phyloP scores from a whole-genome alignment of 2,888 invertebrate genomes.

The Cyaniris semiargus region DNA sequence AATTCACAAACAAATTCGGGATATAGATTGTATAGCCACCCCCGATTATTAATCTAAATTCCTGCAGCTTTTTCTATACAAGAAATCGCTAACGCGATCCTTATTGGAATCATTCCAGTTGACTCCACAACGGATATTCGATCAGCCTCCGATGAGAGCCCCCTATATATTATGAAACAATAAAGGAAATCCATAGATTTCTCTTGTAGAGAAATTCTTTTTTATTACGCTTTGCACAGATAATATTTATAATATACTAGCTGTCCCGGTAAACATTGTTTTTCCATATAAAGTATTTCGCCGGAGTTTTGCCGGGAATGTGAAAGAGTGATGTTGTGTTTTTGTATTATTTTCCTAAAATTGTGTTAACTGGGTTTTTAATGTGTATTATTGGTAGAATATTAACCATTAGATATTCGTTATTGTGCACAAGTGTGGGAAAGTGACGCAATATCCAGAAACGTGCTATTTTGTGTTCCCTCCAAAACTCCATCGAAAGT shows the following conservation, averaged over 20 bases:
- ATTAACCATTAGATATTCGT: no score
- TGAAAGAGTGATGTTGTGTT: no score
- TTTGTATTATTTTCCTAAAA: no score
- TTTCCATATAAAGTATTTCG: no score
- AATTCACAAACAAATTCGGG: neutral
- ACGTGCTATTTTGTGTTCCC: no score
- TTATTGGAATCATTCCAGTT: slow-evolving; percentile 15
- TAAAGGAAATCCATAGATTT: slow-evolving; percentile 9
- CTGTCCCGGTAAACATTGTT: no score
- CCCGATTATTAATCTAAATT: slow-evolving; percentile 18
- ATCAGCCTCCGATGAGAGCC: neutral
- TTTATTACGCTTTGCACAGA: neutral
- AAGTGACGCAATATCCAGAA: no score
- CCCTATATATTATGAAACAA: slow-evolving; percentile 14
- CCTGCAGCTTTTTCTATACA: slow-evolving; percentile 7
- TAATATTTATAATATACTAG: neutral
- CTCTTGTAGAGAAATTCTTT: neutral
- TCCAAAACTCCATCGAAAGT: no score
- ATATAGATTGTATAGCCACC: neutral
- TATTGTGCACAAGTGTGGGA: no score
- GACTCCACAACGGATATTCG: slow-evolving; percentile 12
- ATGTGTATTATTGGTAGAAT: no score
- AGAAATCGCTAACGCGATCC: neutral
- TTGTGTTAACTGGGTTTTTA: no score
- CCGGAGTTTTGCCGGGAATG: no score